Conservation (phyloP, 2,113 vertebrate species). For the Leptobrachium leishanense region DNA sequence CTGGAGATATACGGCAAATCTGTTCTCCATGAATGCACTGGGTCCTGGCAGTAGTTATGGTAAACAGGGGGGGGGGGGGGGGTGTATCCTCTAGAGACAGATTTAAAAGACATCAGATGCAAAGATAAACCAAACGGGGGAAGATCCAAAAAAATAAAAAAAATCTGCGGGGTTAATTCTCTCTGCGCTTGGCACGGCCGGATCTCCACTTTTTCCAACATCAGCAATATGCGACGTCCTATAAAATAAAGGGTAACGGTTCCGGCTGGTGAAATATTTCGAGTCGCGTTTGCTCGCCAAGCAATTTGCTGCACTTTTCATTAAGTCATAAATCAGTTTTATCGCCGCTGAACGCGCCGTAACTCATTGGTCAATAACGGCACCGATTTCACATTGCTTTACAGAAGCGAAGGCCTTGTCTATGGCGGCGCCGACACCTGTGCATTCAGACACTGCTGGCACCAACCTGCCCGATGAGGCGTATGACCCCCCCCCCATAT, state of each 20-base stretch:
- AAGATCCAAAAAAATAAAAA: too few species aligned
- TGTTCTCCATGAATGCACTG: too few species aligned
- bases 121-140: too few species aligned
- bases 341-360: slow-evolving; percentile 30
- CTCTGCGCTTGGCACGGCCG: neutral
- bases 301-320: slow-evolving; percentile 44
- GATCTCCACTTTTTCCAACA: neutral
- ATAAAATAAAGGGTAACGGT: slow-evolving; percentile 31
- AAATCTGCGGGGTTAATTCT: slow-evolving; percentile 13
- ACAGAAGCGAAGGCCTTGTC: neutral
- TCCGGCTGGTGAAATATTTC: neutral
- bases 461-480: too few species aligned
- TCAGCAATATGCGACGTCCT: slow-evolving; percentile 25
- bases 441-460: too few species aligned
- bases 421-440: neutral
- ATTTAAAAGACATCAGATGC: too few species aligned
- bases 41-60: too few species aligned
- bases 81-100: too few species aligned
- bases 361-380: slow-evolving; percentile 23
- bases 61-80: too few species aligned
- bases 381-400: neutral
- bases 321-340: slow-evolving; percentile 44
- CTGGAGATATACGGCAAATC: too few species aligned
- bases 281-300: slow-evolving; percentile 37
- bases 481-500: too few species aligned